phyloP scores from a whole-genome alignment of 2,113 vertebrate species.

The Eptesicus fuscus region DNA sequence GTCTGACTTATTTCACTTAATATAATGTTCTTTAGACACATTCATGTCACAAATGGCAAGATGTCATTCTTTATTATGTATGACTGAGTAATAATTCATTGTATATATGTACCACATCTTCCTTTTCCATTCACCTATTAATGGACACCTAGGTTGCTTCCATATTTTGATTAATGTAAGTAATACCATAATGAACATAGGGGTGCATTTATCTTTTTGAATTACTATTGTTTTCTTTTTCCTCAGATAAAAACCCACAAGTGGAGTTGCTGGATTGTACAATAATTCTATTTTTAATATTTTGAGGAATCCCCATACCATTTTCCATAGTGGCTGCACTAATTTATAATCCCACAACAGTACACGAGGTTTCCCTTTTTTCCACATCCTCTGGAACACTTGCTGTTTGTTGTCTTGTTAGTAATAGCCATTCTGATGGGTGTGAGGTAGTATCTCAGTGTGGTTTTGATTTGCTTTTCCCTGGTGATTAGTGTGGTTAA shows the following conservation, averaged over 20 bases:
- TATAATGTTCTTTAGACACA: background rate
- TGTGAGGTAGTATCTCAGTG: background rate
- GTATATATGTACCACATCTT: background rate
- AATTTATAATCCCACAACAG: background rate
- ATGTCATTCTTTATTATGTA: background rate
- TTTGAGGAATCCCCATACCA: background rate
- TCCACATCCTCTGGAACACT: background rate
- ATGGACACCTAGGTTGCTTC: background rate
- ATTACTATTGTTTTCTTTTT: background rate
- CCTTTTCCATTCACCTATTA: background rate
- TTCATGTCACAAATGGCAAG: background rate
- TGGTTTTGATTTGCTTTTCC: background rate
- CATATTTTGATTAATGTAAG: background rate
- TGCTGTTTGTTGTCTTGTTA: background rate
- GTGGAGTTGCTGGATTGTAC: background rate
- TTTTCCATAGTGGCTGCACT: background rate
- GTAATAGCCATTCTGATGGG: background rate
- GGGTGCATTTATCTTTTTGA: background rate
- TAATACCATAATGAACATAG: background rate
- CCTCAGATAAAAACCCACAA: background rate
- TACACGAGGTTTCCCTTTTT: background rate
- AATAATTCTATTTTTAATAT: background rate
- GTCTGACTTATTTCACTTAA: background rate
- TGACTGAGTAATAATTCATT: background rate
- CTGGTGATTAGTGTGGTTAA: background rate